Conservation (phyloP, 2,797 vertebrate genomes). For the Bucorvus abyssinicus region DNA sequence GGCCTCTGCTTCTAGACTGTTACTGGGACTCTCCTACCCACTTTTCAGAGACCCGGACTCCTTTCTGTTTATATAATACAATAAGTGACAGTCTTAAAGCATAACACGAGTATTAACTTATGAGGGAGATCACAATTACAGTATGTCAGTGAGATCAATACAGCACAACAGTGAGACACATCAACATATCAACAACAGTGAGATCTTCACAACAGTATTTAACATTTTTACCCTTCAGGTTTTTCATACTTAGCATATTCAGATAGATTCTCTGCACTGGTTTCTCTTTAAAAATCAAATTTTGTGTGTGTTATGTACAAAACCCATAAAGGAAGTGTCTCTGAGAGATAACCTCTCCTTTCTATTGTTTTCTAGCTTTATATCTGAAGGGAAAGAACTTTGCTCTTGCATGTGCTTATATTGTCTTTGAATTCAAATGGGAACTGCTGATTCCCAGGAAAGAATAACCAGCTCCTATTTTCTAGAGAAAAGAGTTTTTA, state of each 20-base stretch:
- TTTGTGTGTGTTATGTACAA: not conserved
- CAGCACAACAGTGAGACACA: not conserved
- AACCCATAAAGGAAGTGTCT: not conserved
- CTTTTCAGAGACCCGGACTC: not conserved
- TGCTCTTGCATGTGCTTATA: not conserved
- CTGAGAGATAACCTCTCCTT: not conserved
- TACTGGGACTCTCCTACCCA: not conserved
- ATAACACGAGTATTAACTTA: not conserved
- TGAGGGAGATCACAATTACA: not conserved
- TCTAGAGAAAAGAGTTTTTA: not conserved
- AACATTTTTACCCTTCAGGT: not conserved
- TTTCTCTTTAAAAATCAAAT: not conserved
- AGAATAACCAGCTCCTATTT: not conserved
- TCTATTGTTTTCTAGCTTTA: not conserved
- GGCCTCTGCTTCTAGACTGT: not conserved
- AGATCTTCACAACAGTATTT: not conserved
- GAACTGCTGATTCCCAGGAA: not conserved
- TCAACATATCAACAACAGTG: too few relatives aligned
- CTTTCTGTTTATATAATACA: not conserved
- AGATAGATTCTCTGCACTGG: not conserved
- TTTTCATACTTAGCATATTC: not conserved
- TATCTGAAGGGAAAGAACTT: not conserved
- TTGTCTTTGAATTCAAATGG: not conserved
- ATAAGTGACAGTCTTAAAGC: not conserved
- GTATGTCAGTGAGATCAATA: not conserved